A percentile compares a stretch with the other conserved stretches of the same genome.
phyloP scores from a whole-genome alignment of 2,888 invertebrate species.

The Tetrapedia diversipes region DNA sequence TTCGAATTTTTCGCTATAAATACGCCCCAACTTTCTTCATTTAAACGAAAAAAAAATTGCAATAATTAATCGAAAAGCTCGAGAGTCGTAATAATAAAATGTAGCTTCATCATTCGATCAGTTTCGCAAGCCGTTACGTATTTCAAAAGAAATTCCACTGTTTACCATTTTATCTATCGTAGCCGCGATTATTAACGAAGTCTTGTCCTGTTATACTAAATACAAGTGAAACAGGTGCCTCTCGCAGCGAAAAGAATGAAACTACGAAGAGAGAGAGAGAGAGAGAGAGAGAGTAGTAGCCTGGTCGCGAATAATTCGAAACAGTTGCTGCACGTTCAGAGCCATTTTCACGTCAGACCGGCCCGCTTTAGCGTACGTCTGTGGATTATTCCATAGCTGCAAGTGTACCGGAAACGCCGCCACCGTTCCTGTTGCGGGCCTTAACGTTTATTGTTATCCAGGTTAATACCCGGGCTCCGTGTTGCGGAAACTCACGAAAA shows the following conservation, averaged over 20 bases:
- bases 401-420: constrained; percentile 36
- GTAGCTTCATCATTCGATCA: too few species aligned
- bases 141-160: too few species aligned
- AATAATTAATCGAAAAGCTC: too few species aligned
- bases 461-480: constrained; percentile 46
- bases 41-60: too few species aligned
- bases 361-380: constrained; percentile 16
- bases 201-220: neutral
- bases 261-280: constrained; percentile 5
- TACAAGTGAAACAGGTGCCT: neutral
- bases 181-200: too few species aligned
- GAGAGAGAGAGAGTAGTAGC: neutral
- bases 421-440: constrained; percentile 21
- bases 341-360: constrained; percentile 37
- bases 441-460: constrained; percentile 59
- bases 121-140: too few species aligned
- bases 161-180: too few species aligned
- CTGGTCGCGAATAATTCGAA: constrained; percentile 28
- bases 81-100: too few species aligned
- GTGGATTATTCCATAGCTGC: constrained; percentile 37
- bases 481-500: constrained; percentile 48
- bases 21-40: too few species aligned
- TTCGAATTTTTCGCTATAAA: too few species aligned
- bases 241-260: neutral
- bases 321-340: constrained; percentile 22